phyloP scores from a whole-genome alignment of 2,113 vertebrate genomes.

The Macaca nemestrina region DNA sequence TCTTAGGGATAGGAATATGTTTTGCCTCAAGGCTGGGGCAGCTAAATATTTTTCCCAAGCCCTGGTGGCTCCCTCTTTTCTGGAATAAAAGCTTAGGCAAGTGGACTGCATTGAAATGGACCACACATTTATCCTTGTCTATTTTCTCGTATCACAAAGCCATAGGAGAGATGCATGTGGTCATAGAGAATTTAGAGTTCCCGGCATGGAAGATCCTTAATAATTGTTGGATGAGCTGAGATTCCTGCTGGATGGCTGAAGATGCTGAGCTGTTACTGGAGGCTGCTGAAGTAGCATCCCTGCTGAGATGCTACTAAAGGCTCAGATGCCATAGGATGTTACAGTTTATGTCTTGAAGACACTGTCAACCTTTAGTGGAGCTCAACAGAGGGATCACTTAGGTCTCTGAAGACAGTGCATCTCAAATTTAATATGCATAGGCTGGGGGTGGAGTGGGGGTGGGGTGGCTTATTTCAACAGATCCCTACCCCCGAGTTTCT shows the following conservation, averaged over 20 bases:
- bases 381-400: not conserved
- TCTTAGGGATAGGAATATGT: not conserved
- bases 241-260: not conserved
- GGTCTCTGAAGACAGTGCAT: not conserved
- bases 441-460: accelerated
- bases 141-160: not conserved
- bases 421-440: not conserved
- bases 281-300: no score
- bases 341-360: not conserved
- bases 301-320: not conserved
- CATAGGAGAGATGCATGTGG: not conserved
- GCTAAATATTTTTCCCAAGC: not conserved
- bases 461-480: not conserved
- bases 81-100: not conserved
- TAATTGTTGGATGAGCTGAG: not conserved
- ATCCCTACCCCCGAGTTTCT: not conserved
- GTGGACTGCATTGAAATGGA: not conserved
- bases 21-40: not conserved
- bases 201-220: not conserved
- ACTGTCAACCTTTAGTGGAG: not conserved
- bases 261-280: not conserved
- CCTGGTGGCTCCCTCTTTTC: not conserved
- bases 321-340: not conserved
- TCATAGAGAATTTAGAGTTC: not conserved
- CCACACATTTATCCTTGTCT: not conserved